Conservation (phyloP, 2,113 vertebrate species). For the Vanacampus margaritifer region DNA sequence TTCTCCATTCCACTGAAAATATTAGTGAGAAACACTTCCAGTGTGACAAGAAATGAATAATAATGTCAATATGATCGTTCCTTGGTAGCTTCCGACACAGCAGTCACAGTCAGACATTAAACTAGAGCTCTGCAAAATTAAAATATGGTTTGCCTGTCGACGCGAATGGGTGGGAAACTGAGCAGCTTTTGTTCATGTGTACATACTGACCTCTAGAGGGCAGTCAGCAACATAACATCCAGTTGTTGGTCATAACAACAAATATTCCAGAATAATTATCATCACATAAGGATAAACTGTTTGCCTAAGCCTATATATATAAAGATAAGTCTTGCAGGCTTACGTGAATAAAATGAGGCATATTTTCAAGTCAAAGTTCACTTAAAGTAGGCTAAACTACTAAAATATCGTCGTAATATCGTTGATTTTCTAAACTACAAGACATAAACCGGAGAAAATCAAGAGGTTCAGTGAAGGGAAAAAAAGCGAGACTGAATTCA, state of each 20-base stretch:
- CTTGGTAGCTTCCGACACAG: neutral
- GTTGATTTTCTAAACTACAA: neutral
- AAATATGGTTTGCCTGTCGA: neutral
- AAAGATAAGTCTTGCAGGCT: neutral
- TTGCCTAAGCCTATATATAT: neutral
- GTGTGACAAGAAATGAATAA: fast-evolving
- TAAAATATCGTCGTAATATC: neutral
- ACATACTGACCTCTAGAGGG: constrained; percentile 28
- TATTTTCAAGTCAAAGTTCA: neutral
- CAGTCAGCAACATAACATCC: constrained; percentile 43
- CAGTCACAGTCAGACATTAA: neutral
- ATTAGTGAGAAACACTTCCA: neutral
- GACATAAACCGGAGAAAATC: neutral
- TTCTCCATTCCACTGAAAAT: neutral
- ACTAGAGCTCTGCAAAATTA: neutral
- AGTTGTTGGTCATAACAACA: neutral
- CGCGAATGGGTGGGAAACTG: neutral
- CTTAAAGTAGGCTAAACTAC: neutral
- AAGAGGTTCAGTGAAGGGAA: neutral
- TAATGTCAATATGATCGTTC: neutral
- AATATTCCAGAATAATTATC: neutral
- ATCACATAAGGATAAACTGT: neutral
- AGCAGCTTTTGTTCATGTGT: neutral
- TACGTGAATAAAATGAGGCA: neutral
- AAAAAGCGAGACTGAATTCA: neutral